Evolutionary conservation across 2,797 vertebrate genomes (phyloP).

Genomic region (Melanotaenia pygmaea): DNA sequence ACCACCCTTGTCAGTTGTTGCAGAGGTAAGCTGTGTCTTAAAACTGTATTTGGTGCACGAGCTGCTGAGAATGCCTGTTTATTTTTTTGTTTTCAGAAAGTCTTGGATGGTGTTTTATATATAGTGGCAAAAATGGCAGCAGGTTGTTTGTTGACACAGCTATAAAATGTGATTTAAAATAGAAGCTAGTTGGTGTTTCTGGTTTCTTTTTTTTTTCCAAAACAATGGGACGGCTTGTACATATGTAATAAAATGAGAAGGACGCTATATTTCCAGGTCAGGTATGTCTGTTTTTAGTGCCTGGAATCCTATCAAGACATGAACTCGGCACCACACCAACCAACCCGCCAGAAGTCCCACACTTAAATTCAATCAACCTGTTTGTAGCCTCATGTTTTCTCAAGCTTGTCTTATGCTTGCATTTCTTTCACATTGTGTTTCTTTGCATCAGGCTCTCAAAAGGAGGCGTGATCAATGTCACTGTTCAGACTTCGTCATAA

Average conservation of each 20-base stretch:
- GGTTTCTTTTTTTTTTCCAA: conserved; percentile 76
- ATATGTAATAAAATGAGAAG: conserved; percentile 82
- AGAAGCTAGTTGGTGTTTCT: conserved; percentile 84
- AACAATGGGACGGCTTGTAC: conserved; percentile 84
- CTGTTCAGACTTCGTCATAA: conserved; percentile 27
- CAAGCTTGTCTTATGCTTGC: conserved; percentile 9
- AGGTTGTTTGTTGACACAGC: conserved; percentile 89
- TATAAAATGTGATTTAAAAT: conserved; percentile 87
- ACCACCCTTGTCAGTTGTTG: conserved; percentile 77
- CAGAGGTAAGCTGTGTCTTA: conserved; percentile 60
- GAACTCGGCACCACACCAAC: conserved; percentile 34
- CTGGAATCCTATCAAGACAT: conserved; percentile 40
- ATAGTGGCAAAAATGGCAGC: conserved; percentile 80
- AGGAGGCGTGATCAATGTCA: conserved; percentile 19
- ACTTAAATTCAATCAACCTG: conserved; percentile 8
- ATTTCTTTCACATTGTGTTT: background rate
- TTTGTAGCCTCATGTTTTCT: conserved; percentile 31
- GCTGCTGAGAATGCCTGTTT: conserved; percentile 85
- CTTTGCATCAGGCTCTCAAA: conserved; percentile 10
- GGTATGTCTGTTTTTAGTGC: conserved; percentile 62
- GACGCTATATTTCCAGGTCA: conserved; percentile 77
- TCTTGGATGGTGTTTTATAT: conserved; percentile 87
- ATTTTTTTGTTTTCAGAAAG: conserved; percentile 75
- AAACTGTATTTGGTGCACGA: conserved; percentile 73
- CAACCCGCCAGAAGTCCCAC: conserved; percentile 37